Conservation (phyloP, 2,888 invertebrate genomes). For the Dorcus hopei region DNA sequence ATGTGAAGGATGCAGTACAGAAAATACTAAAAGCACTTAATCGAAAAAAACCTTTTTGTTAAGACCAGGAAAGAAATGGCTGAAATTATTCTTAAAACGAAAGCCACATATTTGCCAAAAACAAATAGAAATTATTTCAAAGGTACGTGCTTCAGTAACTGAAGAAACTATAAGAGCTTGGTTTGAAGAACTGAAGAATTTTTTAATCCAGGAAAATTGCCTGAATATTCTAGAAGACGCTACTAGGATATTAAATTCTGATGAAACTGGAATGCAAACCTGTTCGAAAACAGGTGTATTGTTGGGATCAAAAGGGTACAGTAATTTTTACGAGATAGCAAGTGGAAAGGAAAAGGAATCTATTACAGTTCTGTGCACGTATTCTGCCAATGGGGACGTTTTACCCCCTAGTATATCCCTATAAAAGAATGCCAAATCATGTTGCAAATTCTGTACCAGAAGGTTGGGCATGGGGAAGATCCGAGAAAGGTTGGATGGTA, state of each 20-base stretch:
- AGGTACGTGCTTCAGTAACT: background rate
- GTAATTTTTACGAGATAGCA: background rate
- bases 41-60: no score
- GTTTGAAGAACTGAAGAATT: no score
- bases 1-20: no score
- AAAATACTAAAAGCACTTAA: no score
- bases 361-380: conserved; percentile 10
- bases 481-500: conserved; percentile 28
- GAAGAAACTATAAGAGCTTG: no score
- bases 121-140: background rate
- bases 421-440: conserved; percentile 23
- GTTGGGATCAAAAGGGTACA: background rate
- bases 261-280: background rate
- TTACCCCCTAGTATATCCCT: conserved; percentile 25
- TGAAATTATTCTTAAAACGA: background rate
- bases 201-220: background rate
- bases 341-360: background rate
- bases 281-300: background rate
- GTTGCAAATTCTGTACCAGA: conserved; percentile 19
- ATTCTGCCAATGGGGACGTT: background rate
- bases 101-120: background rate
- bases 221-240: background rate
- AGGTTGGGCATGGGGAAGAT: conserved; percentile 23
- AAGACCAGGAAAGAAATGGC: no score
- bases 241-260: background rate